Conservation (phyloP, 2,113 vertebrate genomes). For the Hypocryptadius cinnamomeus region DNA sequence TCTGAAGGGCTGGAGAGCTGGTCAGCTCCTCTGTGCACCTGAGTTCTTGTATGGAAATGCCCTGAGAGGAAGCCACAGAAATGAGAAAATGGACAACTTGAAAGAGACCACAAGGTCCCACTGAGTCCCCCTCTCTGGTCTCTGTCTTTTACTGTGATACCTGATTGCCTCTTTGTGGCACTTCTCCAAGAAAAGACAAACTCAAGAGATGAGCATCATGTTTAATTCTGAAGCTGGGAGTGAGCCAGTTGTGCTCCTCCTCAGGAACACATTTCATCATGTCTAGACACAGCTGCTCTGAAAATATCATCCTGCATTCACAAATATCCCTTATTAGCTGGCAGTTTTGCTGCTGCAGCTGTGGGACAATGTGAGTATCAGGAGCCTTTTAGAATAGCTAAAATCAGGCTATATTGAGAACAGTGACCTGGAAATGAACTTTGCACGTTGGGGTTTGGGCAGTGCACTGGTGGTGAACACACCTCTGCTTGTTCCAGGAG, state of each 20-base stretch:
- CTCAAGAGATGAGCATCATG: neutral
- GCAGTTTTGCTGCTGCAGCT: neutral
- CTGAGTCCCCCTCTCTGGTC: neutral
- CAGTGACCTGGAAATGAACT: neutral
- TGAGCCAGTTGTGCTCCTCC: neutral
- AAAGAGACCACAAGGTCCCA: neutral
- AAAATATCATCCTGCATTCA: neutral
- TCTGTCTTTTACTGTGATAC: neutral
- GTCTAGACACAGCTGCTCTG: slow-evolving; percentile 2
- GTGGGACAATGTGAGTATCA: neutral
- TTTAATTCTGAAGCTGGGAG: neutral
- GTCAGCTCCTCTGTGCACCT: neutral
- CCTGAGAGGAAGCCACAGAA: neutral
- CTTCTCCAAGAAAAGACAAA: neutral
- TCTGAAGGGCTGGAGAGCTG: neutral
- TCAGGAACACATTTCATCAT: neutral
- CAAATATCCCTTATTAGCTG: neutral
- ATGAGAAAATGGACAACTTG: neutral
- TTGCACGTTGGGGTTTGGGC: neutral
- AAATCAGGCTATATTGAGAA: neutral
- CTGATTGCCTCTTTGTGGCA: neutral
- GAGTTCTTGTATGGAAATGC: neutral
- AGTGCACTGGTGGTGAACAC: neutral
- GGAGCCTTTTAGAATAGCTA: neutral
- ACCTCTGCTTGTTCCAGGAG: neutral